phyloP scores from a whole-genome alignment of 2,888 invertebrate genomes.

The Homarus gammarus region DNA sequence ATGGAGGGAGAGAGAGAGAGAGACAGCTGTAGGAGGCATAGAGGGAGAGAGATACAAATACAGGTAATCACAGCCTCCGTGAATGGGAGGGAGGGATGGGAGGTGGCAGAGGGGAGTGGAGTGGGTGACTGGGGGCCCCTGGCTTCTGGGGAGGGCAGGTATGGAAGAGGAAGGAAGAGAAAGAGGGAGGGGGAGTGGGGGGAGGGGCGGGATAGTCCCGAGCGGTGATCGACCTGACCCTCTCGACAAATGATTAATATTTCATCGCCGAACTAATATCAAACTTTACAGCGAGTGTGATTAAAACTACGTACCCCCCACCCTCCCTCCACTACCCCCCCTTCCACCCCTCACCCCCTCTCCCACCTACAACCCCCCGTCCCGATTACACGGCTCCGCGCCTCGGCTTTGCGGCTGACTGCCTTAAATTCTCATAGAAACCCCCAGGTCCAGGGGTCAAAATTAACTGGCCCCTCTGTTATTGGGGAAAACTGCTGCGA shows the following conservation, averaged over 20 bases:
- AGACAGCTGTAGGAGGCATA: no score
- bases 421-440: constrained; percentile 56
- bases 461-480: background rate
- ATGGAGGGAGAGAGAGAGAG: no score
- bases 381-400: background rate
- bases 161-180: no score
- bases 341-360: background rate
- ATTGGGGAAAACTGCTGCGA: background rate
- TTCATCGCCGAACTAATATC: constrained; percentile 59
- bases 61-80: no score
- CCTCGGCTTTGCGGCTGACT: constrained; percentile 37
- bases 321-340: background rate
- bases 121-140: no score
- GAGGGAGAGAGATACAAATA: no score
- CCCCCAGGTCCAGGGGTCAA: background rate
- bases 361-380: background rate
- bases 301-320: constrained; percentile 50
- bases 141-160: no score
- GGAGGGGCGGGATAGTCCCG: no score
- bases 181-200: no score
- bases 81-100: no score
- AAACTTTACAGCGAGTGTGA: constrained; percentile 58
- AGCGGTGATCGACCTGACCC: no score
- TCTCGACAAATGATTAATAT: constrained; percentile 50
- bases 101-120: no score